These are phyloP conservation scores for Heterodera schachtii DNA, from an alignment of 1,140 invertebrate genomes.

Conservation along the genomic window DNA sequence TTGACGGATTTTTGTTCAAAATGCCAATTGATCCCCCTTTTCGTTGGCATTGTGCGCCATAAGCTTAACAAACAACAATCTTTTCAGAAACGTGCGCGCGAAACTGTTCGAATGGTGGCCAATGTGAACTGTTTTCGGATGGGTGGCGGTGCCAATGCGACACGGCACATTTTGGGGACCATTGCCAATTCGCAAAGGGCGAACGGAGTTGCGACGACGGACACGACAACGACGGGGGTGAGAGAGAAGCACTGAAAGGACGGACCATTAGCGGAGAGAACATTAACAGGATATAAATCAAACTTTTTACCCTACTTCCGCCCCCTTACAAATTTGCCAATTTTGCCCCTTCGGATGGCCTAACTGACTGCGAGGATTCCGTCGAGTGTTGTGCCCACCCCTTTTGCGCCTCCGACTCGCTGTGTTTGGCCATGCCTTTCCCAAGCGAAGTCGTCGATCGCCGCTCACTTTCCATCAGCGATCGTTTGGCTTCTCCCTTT, in stretches of 20 bases:
- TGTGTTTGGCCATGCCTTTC: slow-evolving; percentile 65
- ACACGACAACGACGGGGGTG: slow-evolving; percentile 94
- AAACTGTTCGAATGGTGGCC: slow-evolving; percentile 87
- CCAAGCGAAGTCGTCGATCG: slow-evolving; percentile 87
- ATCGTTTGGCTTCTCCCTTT: slow-evolving; percentile 79
- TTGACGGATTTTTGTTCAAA: too few species aligned
- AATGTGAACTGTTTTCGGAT: slow-evolving; percentile 71
- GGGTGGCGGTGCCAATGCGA: slow-evolving; percentile 91
- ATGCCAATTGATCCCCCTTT: too few species aligned
- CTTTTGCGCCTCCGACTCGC: slow-evolving; percentile 75
- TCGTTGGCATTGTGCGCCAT: slow-evolving; percentile 62
- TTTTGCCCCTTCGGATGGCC: slow-evolving; percentile 76
- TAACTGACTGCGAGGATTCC: slow-evolving; percentile 88
- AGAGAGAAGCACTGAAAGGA: slow-evolving; percentile 41
- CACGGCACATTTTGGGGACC: slow-evolving; percentile 86
- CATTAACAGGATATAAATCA: too few species aligned
- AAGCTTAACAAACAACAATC: not conserved
- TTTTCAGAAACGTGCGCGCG: slow-evolving; percentile 87
- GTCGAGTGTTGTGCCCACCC: slow-evolving; percentile 88
- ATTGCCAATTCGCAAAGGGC: slow-evolving; percentile 81
- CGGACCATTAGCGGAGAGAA: too few species aligned
- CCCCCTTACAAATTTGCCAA: too few species aligned
- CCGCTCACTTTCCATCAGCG: slow-evolving; percentile 81
- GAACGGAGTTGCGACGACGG: slow-evolving; percentile 89
- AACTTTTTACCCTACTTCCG: too few species aligned